Conservation (phyloP, 1,140 invertebrate species). For the Trinorchestia longiramus region DNA sequence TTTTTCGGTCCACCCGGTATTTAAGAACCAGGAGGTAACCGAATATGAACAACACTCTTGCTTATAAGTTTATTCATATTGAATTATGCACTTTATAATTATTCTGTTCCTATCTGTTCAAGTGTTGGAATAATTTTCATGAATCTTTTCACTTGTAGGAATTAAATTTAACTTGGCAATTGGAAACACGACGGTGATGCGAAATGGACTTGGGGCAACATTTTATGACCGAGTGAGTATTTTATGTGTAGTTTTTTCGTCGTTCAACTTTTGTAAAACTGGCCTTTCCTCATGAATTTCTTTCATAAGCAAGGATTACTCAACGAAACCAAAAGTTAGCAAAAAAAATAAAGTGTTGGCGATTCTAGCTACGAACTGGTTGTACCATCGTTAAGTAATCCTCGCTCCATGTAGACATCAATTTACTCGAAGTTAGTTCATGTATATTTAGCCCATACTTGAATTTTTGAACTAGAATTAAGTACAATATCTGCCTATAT, state of each 20-base stretch:
- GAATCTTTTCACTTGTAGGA: neutral
- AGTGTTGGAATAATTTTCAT: neutral
- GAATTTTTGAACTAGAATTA: no score
- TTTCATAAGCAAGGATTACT: neutral
- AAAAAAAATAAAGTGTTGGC: no score
- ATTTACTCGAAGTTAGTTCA: no score
- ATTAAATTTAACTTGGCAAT: neutral
- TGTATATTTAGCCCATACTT: no score
- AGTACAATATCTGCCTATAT: no score
- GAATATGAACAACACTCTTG: neutral
- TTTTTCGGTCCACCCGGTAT: no score
- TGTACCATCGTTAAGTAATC: no score
- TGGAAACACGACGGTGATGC: constrained; percentile 8
- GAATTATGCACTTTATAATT: neutral
- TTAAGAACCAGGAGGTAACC: neutral
- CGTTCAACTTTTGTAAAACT: neutral
- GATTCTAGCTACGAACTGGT: no score
- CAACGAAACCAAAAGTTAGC: no score
- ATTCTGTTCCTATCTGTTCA: neutral
- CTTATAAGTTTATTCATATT: neutral
- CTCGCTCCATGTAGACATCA: no score
- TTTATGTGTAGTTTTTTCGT: neutral
- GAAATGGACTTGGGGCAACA: neutral
- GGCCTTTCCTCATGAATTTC: neutral
- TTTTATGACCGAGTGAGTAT: neutral